Percentiles rank a stretch among this genome's conserved stretches.
Evolutionary conservation across 2,113 vertebrate species (phyloP).

Genomic region (Deroptyus accipitrinus): DNA sequence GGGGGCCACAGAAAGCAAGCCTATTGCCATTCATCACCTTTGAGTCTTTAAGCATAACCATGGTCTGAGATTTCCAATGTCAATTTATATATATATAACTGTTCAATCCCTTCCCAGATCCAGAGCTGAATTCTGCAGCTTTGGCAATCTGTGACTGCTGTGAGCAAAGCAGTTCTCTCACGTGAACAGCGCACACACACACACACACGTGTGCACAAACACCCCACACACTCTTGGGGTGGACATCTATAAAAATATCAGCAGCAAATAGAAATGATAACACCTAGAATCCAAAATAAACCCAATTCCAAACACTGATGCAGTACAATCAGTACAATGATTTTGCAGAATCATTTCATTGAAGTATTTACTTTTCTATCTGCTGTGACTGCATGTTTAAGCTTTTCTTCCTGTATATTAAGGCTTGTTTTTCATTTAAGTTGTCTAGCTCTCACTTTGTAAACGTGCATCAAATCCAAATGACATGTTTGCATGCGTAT

Average conservation of each 20-base stretch:
- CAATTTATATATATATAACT: not conserved
- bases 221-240: not conserved
- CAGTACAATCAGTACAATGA: not conserved
- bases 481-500: constrained; percentile 63
- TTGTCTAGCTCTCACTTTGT: constrained; percentile 15
- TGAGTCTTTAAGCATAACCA: not conserved
- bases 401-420: constrained; percentile 11
- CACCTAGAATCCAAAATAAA: not conserved
- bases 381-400: not conserved
- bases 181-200: not conserved
- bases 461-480: constrained; percentile 50
- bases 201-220: accelerated
- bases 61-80: not conserved
- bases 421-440: not conserved
- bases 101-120: not conserved
- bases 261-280: not conserved
- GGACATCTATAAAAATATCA: not conserved
- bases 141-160: not conserved
- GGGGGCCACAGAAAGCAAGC: not conserved
- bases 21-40: not conserved
- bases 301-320: not conserved
- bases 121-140: not conserved
- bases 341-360: not conserved
- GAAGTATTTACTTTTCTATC: not conserved
- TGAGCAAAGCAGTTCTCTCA: not conserved